Conservation (phyloP, 2,888 invertebrate species). For the Trichacis sp. region DNA sequence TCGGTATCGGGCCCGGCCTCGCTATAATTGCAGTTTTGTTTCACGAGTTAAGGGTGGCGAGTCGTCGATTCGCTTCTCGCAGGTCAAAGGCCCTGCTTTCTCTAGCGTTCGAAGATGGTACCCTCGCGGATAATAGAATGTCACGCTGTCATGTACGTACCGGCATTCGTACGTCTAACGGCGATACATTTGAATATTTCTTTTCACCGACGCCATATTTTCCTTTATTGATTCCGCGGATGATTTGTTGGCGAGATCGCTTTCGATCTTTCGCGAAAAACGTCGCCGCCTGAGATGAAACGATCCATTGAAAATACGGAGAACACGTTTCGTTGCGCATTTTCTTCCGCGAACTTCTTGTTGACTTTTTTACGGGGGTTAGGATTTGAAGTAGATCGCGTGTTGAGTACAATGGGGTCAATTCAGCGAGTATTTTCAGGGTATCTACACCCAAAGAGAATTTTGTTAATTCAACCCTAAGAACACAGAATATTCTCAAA, state of each 20-base stretch:
- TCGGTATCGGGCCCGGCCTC: slow-evolving; percentile 24
- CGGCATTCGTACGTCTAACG: slow-evolving; percentile 4
- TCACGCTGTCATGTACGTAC: slow-evolving; percentile 25
- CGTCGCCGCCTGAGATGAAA: background rate
- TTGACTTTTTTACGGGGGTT: too few relatives aligned
- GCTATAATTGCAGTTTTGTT: slow-evolving; percentile 35
- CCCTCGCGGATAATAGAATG: slow-evolving; percentile 39
- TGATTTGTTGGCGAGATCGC: background rate
- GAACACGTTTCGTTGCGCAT: too few relatives aligned
- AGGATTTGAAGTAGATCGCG: too few relatives aligned
- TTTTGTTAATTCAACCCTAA: too few relatives aligned
- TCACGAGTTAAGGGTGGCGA: slow-evolving; percentile 41
- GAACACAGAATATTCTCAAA: too few relatives aligned
- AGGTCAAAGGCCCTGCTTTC: slow-evolving; percentile 40
- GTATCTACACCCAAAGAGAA: too few relatives aligned
- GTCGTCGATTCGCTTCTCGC: slow-evolving; percentile 32
- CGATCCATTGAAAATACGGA: background rate
- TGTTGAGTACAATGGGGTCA: too few relatives aligned
- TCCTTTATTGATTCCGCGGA: background rate
- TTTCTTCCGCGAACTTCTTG: too few relatives aligned
- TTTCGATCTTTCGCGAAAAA: background rate
- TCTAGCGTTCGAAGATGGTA: slow-evolving; percentile 37
- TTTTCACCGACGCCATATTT: background rate
- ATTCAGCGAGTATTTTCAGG: too few relatives aligned
- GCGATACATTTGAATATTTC: background rate